A percentile compares a stretch with the other conserved stretches of the same genome.
These are phyloP conservation scores for Gambusia affinis DNA, from an alignment of 2,113 vertebrate genomes.

Conservation along the genomic window DNA sequence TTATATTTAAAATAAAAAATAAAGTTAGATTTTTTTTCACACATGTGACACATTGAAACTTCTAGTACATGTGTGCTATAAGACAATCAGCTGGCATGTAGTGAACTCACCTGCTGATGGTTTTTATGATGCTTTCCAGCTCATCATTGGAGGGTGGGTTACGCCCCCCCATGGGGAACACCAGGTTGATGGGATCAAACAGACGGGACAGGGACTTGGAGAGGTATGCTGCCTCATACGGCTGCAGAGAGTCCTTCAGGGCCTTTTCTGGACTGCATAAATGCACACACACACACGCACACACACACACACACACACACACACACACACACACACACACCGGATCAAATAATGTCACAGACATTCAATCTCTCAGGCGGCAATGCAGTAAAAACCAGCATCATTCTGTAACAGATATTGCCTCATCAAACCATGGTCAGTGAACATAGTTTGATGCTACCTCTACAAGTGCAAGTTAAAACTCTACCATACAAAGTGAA, in stretches of 20 bases:
- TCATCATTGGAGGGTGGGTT: constrained; percentile 93
- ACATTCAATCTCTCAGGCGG: no score
- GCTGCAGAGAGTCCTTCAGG: constrained; percentile 91
- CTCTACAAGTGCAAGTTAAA: no score
- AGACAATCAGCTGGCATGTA: not conserved
- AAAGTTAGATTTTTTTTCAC: no score
- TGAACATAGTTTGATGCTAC: no score
- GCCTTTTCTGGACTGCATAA: constrained; percentile 89
- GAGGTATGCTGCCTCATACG: constrained; percentile 93
- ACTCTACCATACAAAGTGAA: no score
- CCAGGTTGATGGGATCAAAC: constrained; percentile 98
- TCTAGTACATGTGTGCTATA: not conserved
- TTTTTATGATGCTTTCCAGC: constrained; percentile 95
- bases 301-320: not conserved
- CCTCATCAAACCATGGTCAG: no score
- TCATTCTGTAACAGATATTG: not conserved
- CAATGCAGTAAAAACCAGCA: no score
- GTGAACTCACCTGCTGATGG: constrained; percentile 79
- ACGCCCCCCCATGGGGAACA: constrained; percentile 92
- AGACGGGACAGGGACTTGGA: constrained; percentile 97
- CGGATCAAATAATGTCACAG: not conserved
- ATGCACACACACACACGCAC: not conserved
- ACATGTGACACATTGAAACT: no score
- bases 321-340: constrained; percentile 10
- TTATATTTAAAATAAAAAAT: no score